Evolutionary conservation across 2,113 vertebrate species (phyloP), one percentile per base, ranked within the genome.

Genomic region (Oryzias javanicus): DNA sequence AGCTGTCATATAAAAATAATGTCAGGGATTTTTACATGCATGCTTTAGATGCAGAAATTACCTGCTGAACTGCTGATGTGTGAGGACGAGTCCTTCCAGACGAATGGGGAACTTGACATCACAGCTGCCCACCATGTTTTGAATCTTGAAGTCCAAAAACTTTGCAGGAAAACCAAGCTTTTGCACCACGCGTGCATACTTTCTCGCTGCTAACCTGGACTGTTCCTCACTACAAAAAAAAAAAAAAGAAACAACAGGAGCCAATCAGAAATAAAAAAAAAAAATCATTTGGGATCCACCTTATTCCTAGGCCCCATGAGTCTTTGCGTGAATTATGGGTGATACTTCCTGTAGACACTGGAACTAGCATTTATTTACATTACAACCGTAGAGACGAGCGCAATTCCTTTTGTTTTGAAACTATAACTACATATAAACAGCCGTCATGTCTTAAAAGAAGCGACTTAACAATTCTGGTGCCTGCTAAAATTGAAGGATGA

Each of bases 61-160:
- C 97, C 97, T 99, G 90, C 96, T 98, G 72, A 99, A 98, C 88
- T 98, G 96, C 64, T 99, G 97, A 83, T 99, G 97, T 49, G 97
- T 98, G 10, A 99, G 94, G 57, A 98, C 96, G 47, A 99, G 75
- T 47, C 97, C 97, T 74, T 99, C 97, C 61, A 99, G 86, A 56
- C 97, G 89, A 66, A 99, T 99, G 6, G 97, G 97, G 76, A 99
- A 99, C 83, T 98, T 99, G 63, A 99, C 97, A 13, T 99, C 97
- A 24, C 97, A 99, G 80, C 97, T 99, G 54, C 97, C 97, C 74
- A 99, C 97, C 97, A 99, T 99, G 82, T 99, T 99, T 86, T 99
- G 97, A 84, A 99, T 99, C 88, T 99, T 99, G 77, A 99, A 99
- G 89, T 99, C 97, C 78, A 99, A 82, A 82, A 99, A 99, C 82